Conservation (phyloP, 2,797 vertebrate genomes). For the Centroberyx gerrardi region DNA sequence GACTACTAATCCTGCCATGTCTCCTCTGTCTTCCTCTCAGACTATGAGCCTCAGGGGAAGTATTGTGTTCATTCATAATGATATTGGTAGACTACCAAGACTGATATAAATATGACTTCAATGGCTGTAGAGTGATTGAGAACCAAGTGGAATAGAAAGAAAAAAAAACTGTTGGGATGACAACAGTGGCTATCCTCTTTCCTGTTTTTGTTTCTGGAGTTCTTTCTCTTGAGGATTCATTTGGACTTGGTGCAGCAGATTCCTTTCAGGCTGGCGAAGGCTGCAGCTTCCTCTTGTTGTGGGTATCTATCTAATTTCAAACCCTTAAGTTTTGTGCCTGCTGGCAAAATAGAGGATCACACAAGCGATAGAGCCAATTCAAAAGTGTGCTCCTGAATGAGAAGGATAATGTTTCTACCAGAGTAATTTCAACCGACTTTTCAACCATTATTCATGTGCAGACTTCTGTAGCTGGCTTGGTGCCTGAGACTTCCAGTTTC, state of each 20-base stretch:
- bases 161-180: slow-evolving; percentile 5
- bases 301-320: neutral
- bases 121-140: neutral
- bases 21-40: slow-evolving; percentile 56
- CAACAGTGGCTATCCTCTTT: slow-evolving; percentile 21
- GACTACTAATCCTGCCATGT: slow-evolving; percentile 48
- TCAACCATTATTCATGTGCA: neutral
- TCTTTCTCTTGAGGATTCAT: slow-evolving; percentile 12
- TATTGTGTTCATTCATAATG: slow-evolving; percentile 53
- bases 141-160: slow-evolving; percentile 9
- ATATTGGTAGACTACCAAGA: slow-evolving; percentile 31
- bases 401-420: neutral
- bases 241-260: slow-evolving; percentile 7
- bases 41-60: slow-evolving; percentile 35
- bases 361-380: neutral
- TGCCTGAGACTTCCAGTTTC: too few species aligned
- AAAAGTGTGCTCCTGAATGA: neutral
- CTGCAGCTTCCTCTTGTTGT: neutral
- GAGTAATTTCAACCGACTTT: slow-evolving; percentile 3
- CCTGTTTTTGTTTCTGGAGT: slow-evolving; percentile 15
- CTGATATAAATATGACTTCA: slow-evolving; percentile 27
- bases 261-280: neutral
- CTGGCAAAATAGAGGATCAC: neutral
- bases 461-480: neutral
- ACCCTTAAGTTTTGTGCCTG: neutral